Conservation (phyloP, 2,113 vertebrate genomes). For the Thomomys bottae region DNA sequence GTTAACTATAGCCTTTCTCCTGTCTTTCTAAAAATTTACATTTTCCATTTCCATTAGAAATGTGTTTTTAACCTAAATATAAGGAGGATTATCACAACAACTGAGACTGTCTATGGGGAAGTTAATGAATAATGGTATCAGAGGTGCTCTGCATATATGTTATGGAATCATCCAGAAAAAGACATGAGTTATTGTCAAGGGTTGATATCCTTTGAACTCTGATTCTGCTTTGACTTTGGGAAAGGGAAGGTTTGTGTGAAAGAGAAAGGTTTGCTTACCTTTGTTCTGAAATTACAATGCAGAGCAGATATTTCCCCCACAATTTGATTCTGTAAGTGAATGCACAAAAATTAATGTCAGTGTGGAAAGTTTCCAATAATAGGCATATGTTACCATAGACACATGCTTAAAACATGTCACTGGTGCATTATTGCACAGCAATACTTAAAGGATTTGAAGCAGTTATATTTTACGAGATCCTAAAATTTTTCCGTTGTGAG, state of each 20-base stretch:
- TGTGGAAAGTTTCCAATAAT: slow-evolving; percentile 77
- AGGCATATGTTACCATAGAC: slow-evolving; percentile 84
- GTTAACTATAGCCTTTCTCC: slow-evolving; percentile 15
- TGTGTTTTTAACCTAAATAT: slow-evolving; percentile 65
- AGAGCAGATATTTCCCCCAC: slow-evolving; percentile 58
- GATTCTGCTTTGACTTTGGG: slow-evolving; percentile 52
- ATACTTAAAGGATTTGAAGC: slow-evolving; percentile 73
- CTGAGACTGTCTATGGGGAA: slow-evolving; percentile 47
- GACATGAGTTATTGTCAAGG: not conserved
- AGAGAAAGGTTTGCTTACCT: slow-evolving; percentile 65
- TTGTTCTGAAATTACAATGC: slow-evolving; percentile 71
- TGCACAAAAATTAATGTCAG: slow-evolving; percentile 64
- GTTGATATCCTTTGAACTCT: not conserved
- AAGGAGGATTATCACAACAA: slow-evolving; percentile 64
- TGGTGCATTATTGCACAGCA: slow-evolving; percentile 57
- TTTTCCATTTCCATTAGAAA: slow-evolving; percentile 59
- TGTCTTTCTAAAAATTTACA: slow-evolving; percentile 58
- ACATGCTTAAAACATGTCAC: slow-evolving; percentile 78
- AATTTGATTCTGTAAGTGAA: slow-evolving; percentile 70
- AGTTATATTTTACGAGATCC: slow-evolving; percentile 75
- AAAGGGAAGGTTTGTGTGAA: slow-evolving; percentile 4
- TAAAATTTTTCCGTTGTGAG: slow-evolving; percentile 79
- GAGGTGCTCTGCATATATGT: slow-evolving; percentile 5
- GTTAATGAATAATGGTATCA: slow-evolving; percentile 21
- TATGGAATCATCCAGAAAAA: not conserved